Evolutionary conservation across 2,113 vertebrate species (phyloP), one percentile per base, ranked within the genome.

Genomic region (Prietella phreatophila): DNA sequence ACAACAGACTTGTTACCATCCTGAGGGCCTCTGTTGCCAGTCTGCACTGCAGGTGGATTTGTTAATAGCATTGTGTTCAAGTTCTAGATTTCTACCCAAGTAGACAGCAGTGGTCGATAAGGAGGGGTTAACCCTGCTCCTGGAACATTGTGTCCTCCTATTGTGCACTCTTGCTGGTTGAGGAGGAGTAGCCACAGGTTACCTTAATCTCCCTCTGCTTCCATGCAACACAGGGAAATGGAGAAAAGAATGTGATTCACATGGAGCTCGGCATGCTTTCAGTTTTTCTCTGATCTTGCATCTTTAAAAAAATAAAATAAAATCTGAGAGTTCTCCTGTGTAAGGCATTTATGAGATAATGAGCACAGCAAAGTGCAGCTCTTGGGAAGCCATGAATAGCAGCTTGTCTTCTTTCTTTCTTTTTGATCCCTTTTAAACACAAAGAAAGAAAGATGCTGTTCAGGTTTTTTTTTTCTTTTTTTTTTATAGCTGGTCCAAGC

Each of bases 291-390:
- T 56, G 81, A 86, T 86, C 63, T 55, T 39, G 27, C 73, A 82
- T 90, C 39, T 67, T 84, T 27, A 22, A 79, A 47, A 84, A 58
- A 82, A 82, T 7, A 7, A 47, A 81, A 39, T 42, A 42, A 42
- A 36, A 82, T 81, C 53, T 81, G 17, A 0, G 9, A 22, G 61
- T 33, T 84, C 75, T 88, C 25, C 39, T 76, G 75, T 84, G 87
- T 82, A 25, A 88, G 81, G 75, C 82, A 87, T 90, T 86, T 87
- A 47, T 85, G 75, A 67, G 76, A 86, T 87, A 78, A 87, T 87
- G 85, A 90, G 27, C 85, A 88, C 81, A 22, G 56, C 79, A 85
- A 69, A 33, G 50, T 30, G 55, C 53, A 78, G 84, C 63, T 83
- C 63, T 87, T 61, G 58, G 73, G 53, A 75, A 58, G 67, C 80